A percentile compares a stretch with the other conserved stretches of the same genome.
Evolutionary conservation across 2,888 invertebrate species (phyloP).

Genomic region (Zaprionus lineosus): DNA sequence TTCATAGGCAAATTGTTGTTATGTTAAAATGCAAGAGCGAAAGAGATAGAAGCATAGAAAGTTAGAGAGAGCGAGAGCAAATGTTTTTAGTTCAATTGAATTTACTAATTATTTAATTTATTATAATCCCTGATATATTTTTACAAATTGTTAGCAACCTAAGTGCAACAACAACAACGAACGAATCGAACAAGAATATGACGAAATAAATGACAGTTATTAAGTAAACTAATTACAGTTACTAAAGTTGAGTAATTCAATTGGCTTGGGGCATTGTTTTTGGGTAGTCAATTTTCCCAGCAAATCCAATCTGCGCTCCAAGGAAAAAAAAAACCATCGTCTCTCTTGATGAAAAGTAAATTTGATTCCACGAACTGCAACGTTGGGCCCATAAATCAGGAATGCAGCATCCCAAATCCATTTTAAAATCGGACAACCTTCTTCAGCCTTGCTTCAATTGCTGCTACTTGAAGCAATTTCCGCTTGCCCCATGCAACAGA

Average conservation of each 20-base stretch:
- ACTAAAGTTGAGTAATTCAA: neutral
- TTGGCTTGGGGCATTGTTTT: too few relatives aligned
- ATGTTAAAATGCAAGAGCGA: slow-evolving; percentile 56
- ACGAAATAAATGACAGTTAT: slow-evolving; percentile 52
- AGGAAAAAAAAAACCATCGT: too few relatives aligned
- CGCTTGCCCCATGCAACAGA: slow-evolving; percentile 13
- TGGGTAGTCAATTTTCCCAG: too few relatives aligned
- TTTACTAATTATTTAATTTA: slow-evolving; percentile 68
- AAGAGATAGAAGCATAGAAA: slow-evolving; percentile 8
- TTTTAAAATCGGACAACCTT: too few relatives aligned
- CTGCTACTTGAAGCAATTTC: slow-evolving; percentile 38
- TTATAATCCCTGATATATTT: slow-evolving; percentile 45
- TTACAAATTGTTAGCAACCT: slow-evolving; percentile 49
- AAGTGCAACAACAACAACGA: slow-evolving; percentile 50
- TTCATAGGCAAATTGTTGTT: slow-evolving; percentile 78
- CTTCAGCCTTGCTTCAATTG: neutral
- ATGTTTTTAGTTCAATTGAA: slow-evolving; percentile 81
- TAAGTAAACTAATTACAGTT: slow-evolving; percentile 18
- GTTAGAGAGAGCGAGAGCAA: slow-evolving; percentile 41
- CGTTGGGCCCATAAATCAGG: slow-evolving; percentile 1
- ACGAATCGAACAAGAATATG: slow-evolving; percentile 41
- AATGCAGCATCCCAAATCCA: too few relatives aligned
- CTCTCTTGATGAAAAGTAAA: slow-evolving; percentile 23
- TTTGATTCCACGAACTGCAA: slow-evolving; percentile 23
- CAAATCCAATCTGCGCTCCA: too few relatives aligned